Percentiles rank a stretch among this genome's conserved stretches.
Evolutionary conservation across 2,113 vertebrate genomes (phyloP).

Genomic region (Hyperoodon ampullatus): DNA sequence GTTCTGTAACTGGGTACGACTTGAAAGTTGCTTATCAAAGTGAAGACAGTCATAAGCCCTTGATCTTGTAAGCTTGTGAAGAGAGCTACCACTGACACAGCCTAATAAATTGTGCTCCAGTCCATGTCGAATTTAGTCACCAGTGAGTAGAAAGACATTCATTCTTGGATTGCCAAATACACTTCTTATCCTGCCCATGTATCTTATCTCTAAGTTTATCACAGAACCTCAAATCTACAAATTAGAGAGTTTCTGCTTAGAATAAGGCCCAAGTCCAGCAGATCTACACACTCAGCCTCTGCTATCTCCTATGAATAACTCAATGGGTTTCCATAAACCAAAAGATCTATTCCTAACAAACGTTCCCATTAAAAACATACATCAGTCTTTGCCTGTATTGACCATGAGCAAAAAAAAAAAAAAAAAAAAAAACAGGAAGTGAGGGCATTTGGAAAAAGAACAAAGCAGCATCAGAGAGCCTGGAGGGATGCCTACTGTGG

Average conservation of each 20-base stretch:
- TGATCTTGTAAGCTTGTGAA: neutral
- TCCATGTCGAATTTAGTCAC: neutral
- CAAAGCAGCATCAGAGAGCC: neutral
- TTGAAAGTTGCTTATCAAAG: neutral
- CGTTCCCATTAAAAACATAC: neutral
- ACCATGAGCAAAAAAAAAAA: neutral
- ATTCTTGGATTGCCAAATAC: neutral
- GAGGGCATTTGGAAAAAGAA: neutral
- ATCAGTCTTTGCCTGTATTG: neutral
- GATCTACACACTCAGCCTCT: neutral
- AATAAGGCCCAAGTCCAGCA: neutral
- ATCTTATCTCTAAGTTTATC: neutral
- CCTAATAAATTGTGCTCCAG: neutral
- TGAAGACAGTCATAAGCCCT: neutral
- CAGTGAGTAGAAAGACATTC: neutral
- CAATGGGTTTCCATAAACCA: neutral
- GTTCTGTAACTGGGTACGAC: neutral
- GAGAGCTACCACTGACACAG: neutral
- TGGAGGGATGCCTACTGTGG: neutral
- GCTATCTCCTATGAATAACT: neutral
- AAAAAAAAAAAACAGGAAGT: constrained; percentile 14
- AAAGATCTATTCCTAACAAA: neutral
- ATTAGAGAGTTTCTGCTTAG: neutral
- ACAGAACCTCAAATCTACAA: neutral
- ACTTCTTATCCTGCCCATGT: neutral